These are phyloP conservation scores for Schizopygopsis pylzovi DNA, from an alignment of 2,797 vertebrate genomes.

Conservation along the genomic window DNA sequence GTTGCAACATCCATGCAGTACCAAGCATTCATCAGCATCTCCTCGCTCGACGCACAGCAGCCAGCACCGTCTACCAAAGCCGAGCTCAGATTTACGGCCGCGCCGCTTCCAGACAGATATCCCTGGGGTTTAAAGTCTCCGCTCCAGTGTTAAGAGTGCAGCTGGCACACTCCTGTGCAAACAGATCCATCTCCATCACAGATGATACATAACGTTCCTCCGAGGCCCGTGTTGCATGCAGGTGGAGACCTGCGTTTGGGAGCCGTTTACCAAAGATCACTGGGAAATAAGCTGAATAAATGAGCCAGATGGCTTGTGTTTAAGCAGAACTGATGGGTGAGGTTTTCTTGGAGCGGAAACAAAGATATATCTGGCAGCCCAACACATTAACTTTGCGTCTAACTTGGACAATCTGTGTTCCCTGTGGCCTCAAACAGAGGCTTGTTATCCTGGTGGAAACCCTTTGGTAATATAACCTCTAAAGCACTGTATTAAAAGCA, in stretches of 20 bases:
- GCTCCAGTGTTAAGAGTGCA: slow-evolving; percentile 29
- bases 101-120: slow-evolving; percentile 22
- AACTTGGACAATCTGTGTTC: slow-evolving; percentile 14
- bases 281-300: neutral
- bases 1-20: neutral
- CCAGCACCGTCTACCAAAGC: slow-evolving; percentile 28
- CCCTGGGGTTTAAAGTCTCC: slow-evolving; percentile 31
- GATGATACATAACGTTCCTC: neutral
- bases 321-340: slow-evolving; percentile 24
- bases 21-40: slow-evolving; percentile 40
- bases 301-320: slow-evolving; percentile 32
- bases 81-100: slow-evolving; percentile 45
- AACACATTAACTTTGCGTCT: slow-evolving; percentile 6
- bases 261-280: slow-evolving; percentile 19
- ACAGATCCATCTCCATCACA: slow-evolving; percentile 26
- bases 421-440: slow-evolving; percentile 28
- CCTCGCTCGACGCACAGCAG: neutral
- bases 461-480: slow-evolving; percentile 13
- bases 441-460: slow-evolving; percentile 22
- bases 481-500: neutral
- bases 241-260: slow-evolving; percentile 6
- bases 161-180: slow-evolving; percentile 14
- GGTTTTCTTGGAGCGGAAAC: slow-evolving; percentile 28
- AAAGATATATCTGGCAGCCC: slow-evolving; percentile 26
- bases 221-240: slow-evolving; percentile 11